These are phyloP conservation scores for Bucco capensis DNA, from an alignment of 2,113 vertebrate species.

Conservation along the genomic window DNA sequence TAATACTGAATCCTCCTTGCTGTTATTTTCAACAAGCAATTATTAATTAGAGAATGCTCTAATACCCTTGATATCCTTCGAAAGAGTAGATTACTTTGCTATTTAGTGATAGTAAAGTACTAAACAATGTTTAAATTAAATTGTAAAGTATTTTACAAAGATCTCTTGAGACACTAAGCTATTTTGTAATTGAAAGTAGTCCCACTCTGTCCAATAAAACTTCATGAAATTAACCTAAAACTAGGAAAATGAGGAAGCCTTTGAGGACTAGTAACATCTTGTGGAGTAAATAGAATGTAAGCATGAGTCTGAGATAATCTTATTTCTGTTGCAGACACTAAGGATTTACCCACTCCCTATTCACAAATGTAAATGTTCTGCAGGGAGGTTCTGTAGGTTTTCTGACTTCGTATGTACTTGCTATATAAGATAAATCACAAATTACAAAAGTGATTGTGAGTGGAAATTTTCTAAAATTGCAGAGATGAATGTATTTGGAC, in stretches of 20 bases:
- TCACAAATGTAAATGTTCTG: neutral
- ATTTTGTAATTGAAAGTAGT: neutral
- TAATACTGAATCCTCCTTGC: neutral
- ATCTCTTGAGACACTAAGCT: neutral
- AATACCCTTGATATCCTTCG: neutral
- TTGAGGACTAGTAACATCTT: neutral
- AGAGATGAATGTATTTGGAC: neutral
- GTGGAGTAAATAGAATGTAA: neutral
- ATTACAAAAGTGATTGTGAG: neutral
- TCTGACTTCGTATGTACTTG: neutral
- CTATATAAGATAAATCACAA: neutral
- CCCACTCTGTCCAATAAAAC: neutral
- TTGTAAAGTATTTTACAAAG: neutral
- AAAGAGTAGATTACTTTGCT: neutral
- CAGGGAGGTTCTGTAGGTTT: neutral
- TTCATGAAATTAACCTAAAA: neutral
- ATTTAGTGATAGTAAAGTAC: neutral
- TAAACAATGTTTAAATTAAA: neutral
- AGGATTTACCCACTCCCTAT: neutral
- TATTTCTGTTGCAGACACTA: neutral
- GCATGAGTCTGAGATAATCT: neutral
- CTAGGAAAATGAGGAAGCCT: neutral
- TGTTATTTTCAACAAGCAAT: neutral
- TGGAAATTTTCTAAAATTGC: neutral
- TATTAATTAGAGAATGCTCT: neutral